Base-by-base conservation (phyloP, 2,888 invertebrate species). In the Platycheirus rosarum region DNA sequence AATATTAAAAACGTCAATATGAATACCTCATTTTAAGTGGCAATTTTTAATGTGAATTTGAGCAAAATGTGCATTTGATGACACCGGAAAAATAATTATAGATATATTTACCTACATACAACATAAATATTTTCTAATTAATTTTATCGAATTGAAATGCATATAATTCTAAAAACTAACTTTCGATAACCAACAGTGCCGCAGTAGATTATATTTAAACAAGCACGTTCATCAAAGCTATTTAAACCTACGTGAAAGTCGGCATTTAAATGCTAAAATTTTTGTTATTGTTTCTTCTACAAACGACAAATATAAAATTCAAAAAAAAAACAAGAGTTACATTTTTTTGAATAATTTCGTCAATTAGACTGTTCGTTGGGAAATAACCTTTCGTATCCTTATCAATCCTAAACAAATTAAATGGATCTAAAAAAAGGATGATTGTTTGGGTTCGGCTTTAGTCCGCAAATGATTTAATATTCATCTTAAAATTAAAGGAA, bases 401-500 rank as follows among this genome's bases (percentile, higher is more conserved):
- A 18, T 42, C 26, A 29, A 42, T 60, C 42, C 42, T 6, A 9
- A 0, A 26, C 37, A 60, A 60, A 60, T 60, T 60, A 42, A 60
- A 26, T 29, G 29, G 29, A 44, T 37, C 13, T 35, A 8, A 40
- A 40, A 40, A 23, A 40, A 32, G 40, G 16, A 55, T 23, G 55
- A 37, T 37, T 57, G 26, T 42, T 42, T 40, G 11, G 29, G 42
- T 42, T 57, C 20, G 20, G 55, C 37, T 23, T 26, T 16, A 26
- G 32, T 20, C 11, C n/a, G 3, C 60, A 60, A 60, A 60, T 42
- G 42, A 60, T 60, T 60, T 60, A 16, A 44, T 60, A 23, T 26
- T 57, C 40, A 42, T 42, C 11, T 42, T 29, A 42, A 60, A 40
- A 23, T 42, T 44, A 16, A 42, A n/a, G n/a, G n/a, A n/a, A n/a